These are phyloP conservation scores for Dromiciops gliroides DNA, from an alignment of 2,113 vertebrate genomes.

Conservation along the genomic window DNA sequence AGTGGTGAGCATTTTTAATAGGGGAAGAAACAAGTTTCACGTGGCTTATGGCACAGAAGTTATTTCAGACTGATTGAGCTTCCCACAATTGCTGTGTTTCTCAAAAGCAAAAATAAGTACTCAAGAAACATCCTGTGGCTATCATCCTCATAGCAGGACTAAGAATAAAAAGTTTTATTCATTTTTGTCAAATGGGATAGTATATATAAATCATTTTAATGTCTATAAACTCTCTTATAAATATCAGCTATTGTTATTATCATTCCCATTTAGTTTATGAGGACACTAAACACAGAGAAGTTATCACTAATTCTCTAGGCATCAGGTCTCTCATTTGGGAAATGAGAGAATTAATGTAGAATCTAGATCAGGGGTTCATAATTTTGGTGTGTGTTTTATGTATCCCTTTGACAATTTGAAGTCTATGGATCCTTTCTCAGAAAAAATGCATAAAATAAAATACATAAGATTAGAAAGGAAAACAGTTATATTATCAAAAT, in stretches of 20 bases:
- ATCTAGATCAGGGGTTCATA: not conserved
- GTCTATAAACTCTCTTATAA: not conserved
- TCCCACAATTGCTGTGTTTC: not conserved
- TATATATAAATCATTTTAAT: not conserved
- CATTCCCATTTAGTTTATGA: not conserved
- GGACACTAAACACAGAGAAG: not conserved
- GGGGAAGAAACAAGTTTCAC: conserved; percentile 39
- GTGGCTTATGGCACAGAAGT: conserved; percentile 29
- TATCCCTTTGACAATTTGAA: not conserved
- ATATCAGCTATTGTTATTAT: not conserved
- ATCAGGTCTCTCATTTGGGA: not conserved
- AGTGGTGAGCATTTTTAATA: not conserved
- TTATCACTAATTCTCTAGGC: not conserved
- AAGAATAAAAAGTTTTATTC: not conserved
- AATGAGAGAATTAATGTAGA: not conserved
- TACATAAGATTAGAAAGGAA: not conserved
- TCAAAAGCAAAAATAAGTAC: not conserved
- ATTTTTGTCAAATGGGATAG: not conserved
- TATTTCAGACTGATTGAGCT: not conserved
- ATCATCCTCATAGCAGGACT: not conserved
- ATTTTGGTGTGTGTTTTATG: not conserved
- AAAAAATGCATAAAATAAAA: not conserved
- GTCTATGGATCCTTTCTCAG: not conserved
- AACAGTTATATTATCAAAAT: not conserved
- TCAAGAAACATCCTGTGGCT: not conserved